Base-by-base conservation (phyloP, 2,888 invertebrate species). In the Panopea generosa region DNA sequence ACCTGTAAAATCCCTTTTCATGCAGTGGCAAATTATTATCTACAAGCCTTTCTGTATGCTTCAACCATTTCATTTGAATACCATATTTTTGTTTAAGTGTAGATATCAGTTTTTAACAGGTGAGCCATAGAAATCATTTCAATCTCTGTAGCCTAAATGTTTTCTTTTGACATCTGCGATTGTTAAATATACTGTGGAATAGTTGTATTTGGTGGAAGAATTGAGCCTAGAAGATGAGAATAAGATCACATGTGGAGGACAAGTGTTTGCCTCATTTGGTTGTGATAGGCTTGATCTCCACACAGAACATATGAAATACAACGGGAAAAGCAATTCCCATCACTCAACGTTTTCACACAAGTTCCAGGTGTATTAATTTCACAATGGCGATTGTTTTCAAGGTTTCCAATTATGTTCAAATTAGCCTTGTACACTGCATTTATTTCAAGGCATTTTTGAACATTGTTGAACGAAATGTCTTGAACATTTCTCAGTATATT, bases 41-140 rank as follows among this genome's bases (percentile, higher is more conserved):
- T 59, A 29, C 22, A 60, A n/a, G 22, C 16, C 18, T 20, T 60
- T 45, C 45, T 43, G 59, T 40, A 47, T 60, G 53, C 18, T 50
- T 57, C 14, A 72, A 29, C 66, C 66, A 72, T 47, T 59, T 66
- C 52, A 50, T 7, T 24, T 81, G 73, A 53, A 83, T 84, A 11
- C 62, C 59, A 77, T 74, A 75, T 33, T 33, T 56, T 65, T 2
- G 73, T 63, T 29, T 77, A 62, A n/a, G 38, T 38, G 22, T 47
- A 62, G 16, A 62, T 69, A 24, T 69, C 56, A 14, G 61, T 69
- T 16, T 20, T 26, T n/a, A 69, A 18, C 16, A 60, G 14, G 20
- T 62, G 69, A 20, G 61, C 55, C 47, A 47, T 55, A 20, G 69
- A 33, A 33, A 55, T 55, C 18, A 61, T 45, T 55, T 69, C 62